Evolutionary conservation across 2,113 vertebrate genomes (phyloP), one percentile per base, ranked within the genome.

Genomic region (Albula goreensis): DNA sequence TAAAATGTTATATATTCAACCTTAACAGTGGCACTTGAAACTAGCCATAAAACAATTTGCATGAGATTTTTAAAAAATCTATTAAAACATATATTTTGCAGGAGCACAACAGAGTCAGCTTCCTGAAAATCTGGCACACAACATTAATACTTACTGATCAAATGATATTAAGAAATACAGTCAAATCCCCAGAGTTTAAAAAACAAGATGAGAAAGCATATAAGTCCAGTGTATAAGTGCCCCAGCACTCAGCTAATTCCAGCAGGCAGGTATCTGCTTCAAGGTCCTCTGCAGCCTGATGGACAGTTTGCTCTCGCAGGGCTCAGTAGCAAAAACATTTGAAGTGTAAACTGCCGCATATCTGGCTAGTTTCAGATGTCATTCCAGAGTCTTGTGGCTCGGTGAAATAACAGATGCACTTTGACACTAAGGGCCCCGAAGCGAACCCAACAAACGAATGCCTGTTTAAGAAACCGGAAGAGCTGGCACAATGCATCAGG

Each of bases 281-380:
- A 88, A 94, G 93, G 93, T 92, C 90, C 89, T 88, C 2, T 51
- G 5, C 85, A 25, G 85, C 83, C 80, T 94, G 93, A 95, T 91
- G 93, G 94, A 94, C 94, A 93, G 90, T 89, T 92, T 88, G 91
- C 93, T 95, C 93, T 94, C 90, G 90, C 88, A 90, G 93, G 92
- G 92, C 89, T 96, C 92, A 92, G 87, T 93, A 95, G 93, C 92
- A 84, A 74, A 90, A 95, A 89, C 91, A 92, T 94, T 95, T 94
- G 93, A 95, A 95, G 95, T 96, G 96, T 95, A 94, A 96, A 96
- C 93, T 93, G 92, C 91, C 89, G 86, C 48, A 90, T 90, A 91
- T 94, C 94, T 94, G 95, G 94, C 93, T 95, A 91, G 91, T 95
- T 95, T 96, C 95, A 96, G 93, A 94, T 96, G 96, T 96, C 96